Conservation (phyloP, 2,888 invertebrate species). For the Camptogramma bilineatum region DNA sequence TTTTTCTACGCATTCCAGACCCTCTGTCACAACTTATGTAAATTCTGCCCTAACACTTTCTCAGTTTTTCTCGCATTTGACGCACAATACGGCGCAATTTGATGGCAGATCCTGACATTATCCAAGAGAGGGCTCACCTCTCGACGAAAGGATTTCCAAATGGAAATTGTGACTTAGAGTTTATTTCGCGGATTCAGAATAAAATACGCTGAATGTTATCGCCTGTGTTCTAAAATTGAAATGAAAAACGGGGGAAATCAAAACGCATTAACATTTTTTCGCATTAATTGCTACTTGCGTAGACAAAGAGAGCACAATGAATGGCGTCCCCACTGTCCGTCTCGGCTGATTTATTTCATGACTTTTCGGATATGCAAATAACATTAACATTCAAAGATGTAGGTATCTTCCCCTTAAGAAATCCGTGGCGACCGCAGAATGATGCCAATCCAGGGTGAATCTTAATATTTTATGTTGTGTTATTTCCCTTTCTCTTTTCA, state of each 20-base stretch:
- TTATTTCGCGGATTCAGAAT: conserved; percentile 63
- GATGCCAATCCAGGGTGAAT: conserved; percentile 84
- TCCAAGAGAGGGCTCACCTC: conserved; percentile 69
- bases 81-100: conserved; percentile 82
- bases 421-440: conserved; percentile 80
- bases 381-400: conserved; percentile 84
- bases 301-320: conserved; percentile 79
- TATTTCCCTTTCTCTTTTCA: conserved; percentile 83
- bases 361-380: conserved; percentile 85
- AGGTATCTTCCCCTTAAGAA: conserved; percentile 77
- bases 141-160: conserved; percentile 62
- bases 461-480: conserved; percentile 86
- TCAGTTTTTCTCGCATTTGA: conserved; percentile 81
- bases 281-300: conserved; percentile 76
- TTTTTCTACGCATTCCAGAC: conserved; percentile 76
- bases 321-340: conserved; percentile 81
- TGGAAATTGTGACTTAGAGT: conserved; percentile 70
- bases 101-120: conserved; percentile 75
- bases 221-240: conserved; percentile 12
- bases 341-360: conserved; percentile 85
- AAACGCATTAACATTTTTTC: conserved; percentile 62
- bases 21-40: conserved; percentile 85
- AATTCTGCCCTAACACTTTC: conserved; percentile 82
- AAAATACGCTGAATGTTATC: conserved; percentile 35
- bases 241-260: conserved; percentile 39